These are phyloP conservation scores for Erpornis zantholeuca DNA, from an alignment of 2,113 vertebrate species.

Conservation along the genomic window DNA sequence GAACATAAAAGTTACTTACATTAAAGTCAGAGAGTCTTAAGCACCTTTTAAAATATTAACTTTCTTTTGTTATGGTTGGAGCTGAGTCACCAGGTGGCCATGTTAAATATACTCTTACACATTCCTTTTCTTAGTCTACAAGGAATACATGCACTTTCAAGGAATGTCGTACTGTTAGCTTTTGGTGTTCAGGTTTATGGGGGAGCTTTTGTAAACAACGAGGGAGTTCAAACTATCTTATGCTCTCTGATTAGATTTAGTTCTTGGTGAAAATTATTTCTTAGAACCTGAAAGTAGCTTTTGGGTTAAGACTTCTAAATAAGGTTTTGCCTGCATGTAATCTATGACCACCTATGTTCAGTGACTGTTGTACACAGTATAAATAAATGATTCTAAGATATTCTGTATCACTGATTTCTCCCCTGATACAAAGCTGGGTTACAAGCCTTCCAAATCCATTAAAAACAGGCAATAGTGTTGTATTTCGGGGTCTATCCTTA, in stretches of 20 bases:
- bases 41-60: constrained; percentile 34
- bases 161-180: constrained; percentile 35
- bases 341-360: neutral
- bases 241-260: neutral
- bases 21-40: neutral
- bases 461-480: neutral
- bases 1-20: neutral
- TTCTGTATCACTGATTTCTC: neutral
- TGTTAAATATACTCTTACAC: constrained; percentile 36
- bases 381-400: neutral
- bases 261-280: constrained; percentile 12
- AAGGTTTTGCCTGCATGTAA: neutral
- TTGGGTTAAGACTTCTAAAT: neutral
- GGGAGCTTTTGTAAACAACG: neutral
- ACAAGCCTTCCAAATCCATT: neutral
- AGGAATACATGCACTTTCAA: constrained; percentile 32
- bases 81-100: constrained; percentile 11
- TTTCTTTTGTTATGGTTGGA: constrained; percentile 17
- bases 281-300: neutral
- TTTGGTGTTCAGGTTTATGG: neutral
- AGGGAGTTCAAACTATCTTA: neutral
- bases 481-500: neutral
- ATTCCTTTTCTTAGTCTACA: constrained; percentile 27
- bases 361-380: neutral
- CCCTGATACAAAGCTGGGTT: neutral